Conservation (phyloP, 2,797 vertebrate species). For the Nannoperca obscura region DNA sequence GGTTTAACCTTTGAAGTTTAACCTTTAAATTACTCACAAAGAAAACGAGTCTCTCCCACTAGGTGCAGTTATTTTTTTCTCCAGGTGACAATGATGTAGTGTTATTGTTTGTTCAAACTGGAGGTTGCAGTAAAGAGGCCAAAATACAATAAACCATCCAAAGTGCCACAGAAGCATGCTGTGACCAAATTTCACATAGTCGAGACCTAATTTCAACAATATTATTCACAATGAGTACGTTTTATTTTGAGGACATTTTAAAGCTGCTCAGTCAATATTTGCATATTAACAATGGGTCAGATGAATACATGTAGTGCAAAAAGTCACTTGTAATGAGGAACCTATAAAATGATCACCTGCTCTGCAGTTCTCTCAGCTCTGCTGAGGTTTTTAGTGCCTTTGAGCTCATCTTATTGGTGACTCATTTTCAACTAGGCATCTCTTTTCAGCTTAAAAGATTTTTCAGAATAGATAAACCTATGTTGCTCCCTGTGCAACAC, state of each 20-base stretch:
- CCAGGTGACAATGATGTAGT: neutral
- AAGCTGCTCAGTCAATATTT: constrained; percentile 2
- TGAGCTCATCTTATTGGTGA: neutral
- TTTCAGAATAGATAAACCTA: no score
- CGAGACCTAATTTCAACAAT: neutral
- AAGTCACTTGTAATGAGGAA: neutral
- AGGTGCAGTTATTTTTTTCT: constrained; percentile 1
- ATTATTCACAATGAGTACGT: neutral
- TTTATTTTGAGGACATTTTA: neutral
- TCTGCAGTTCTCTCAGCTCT: neutral
- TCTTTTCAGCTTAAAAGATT: neutral
- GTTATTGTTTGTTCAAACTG: neutral
- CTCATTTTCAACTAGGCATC: neutral
- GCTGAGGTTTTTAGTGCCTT: no score
- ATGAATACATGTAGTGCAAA: neutral
- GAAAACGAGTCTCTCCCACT: constrained; percentile 10
- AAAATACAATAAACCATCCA: neutral
- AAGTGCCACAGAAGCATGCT: neutral
- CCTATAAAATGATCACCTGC: no score
- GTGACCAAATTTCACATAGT: neutral
- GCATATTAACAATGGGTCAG: neutral
- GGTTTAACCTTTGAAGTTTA: constrained; percentile 44
- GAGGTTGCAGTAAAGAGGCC: neutral
- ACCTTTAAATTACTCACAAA: constrained; percentile 30
- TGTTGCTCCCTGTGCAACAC: no score